These are phyloP conservation scores for Drosophila putrida DNA, from an alignment of 2,888 invertebrate species.

Conservation along the genomic window DNA sequence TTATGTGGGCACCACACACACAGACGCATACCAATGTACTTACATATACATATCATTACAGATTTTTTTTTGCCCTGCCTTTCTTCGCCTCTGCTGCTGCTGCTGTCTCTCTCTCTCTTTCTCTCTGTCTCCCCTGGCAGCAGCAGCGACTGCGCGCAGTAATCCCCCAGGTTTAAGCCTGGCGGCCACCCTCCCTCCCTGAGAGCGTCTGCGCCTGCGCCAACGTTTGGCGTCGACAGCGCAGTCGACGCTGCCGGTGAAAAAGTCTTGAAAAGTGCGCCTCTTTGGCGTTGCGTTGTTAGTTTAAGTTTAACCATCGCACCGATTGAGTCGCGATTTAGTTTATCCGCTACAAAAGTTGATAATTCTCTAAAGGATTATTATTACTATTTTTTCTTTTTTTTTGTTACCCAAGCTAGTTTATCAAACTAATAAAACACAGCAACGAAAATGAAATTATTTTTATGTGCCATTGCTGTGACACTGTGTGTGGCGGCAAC, in stretches of 20 bases:
- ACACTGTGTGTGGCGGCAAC: slow-evolving; percentile 82
- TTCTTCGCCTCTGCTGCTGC: slow-evolving; percentile 49
- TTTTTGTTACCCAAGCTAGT: slow-evolving; percentile 24
- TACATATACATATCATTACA: slow-evolving; percentile 13
- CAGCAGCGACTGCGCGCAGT: slow-evolving; percentile 11
- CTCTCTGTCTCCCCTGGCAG: too few relatives aligned
- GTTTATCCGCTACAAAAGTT: slow-evolving; percentile 39
- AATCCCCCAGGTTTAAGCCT: slow-evolving; percentile 44
- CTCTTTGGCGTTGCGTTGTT: slow-evolving; percentile 81
- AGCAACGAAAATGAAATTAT: slow-evolving; percentile 81
- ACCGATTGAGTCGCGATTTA: slow-evolving; percentile 74
- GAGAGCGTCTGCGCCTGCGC: slow-evolving; percentile 47
- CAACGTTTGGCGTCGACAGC: slow-evolving; percentile 40
- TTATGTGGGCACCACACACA: slow-evolving; percentile 17
- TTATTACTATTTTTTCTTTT: slow-evolving; percentile 17
- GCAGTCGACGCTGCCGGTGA: slow-evolving; percentile 59
- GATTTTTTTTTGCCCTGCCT: slow-evolving; percentile 47
- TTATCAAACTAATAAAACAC: slow-evolving; percentile 29
- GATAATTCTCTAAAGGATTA: background rate
- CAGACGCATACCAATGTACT: slow-evolving; percentile 13
- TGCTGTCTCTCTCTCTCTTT: too few relatives aligned
- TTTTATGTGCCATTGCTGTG: slow-evolving; percentile 84
- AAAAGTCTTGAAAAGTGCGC: slow-evolving; percentile 86
- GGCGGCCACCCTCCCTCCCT: too few relatives aligned
- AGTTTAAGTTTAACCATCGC: slow-evolving; percentile 85